Evolutionary conservation across 2,797 vertebrate genomes (phyloP), one percentile per base, ranked within the genome.

Genomic region (Bucorvus abyssinicus): DNA sequence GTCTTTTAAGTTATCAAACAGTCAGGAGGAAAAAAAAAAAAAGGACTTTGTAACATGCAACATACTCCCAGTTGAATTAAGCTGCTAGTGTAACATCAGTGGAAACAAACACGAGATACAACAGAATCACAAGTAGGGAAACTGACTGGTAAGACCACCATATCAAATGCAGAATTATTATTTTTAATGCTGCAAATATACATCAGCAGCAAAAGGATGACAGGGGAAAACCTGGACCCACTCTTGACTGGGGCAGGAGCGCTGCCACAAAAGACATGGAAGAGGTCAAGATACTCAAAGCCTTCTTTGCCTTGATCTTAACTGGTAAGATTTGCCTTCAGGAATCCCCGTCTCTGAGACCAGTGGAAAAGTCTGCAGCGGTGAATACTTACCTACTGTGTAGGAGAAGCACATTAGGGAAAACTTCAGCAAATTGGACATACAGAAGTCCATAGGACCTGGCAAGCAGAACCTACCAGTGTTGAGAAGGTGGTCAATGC

Each of bases 381-480:
- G 40, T 20, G 6, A 71, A 57, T 38, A 38, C 14, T 30, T 56
- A 65, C 4, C 29, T 29, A 34, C 40, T 14, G 24, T 10, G 32
- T 16, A 68, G 47, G 26, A 82, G 49, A 75, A 75, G 24, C 20
- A 34, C 9, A 8, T 49, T 34, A 55, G 7, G 40, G 10, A 55
- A 68, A 70, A 55, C 5, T 6, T 34, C 47, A 68, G 49, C 21
- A 30, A n/a, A n/a, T n/a, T n/a, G n/a, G n/a, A n/a, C n/a, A n/a
- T n/a, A n/a, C n/a, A n/a, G n/a, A n/a, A n/a, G n/a, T n/a, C n/a
- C n/a, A n/a, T n/a, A n/a, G n/a, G n/a, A n/a, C n/a, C n/a, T n/a
- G n/a, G n/a, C n/a, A n/a, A n/a, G n/a, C 36, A 50, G 10, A 44
- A 77, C 17, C 14, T 23, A 24, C 0, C 0, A 57, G 16, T 30